phyloP scores from a whole-genome alignment of 2,113 vertebrate species.

The Lepidothrix coronata region DNA sequence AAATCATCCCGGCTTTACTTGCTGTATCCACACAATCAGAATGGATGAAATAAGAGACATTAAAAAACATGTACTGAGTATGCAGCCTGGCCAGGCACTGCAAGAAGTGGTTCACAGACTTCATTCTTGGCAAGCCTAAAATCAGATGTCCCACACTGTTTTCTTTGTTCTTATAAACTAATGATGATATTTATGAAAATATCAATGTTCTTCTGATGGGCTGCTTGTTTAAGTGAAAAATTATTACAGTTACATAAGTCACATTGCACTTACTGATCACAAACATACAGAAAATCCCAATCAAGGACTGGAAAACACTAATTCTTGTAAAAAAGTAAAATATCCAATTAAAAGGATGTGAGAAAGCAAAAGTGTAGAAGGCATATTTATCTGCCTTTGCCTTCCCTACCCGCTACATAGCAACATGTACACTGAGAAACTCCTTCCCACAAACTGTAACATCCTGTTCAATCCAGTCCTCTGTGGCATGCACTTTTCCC shows the following conservation, averaged over 20 bases:
- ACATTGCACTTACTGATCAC: neutral
- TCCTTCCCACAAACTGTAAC: neutral
- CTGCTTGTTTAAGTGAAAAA: neutral
- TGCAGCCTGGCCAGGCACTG: neutral
- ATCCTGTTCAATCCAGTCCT: neutral
- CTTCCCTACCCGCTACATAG: neutral
- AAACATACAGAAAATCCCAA: neutral
- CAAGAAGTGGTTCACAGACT: neutral
- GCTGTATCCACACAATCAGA: neutral
- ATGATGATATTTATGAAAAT: neutral
- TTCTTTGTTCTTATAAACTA: neutral
- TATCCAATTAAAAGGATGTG: neutral
- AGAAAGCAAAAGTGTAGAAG: neutral
- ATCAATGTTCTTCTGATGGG: neutral
- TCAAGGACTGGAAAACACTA: neutral
- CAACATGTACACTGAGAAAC: neutral
- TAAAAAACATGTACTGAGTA: neutral
- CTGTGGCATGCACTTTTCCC: neutral
- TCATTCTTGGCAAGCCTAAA: neutral
- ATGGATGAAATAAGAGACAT: neutral
- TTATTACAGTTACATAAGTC: neutral
- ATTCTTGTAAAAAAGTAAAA: neutral
- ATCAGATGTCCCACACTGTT: neutral
- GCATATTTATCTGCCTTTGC: neutral
- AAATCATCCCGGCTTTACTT: neutral